Percentiles rank a stretch among this genome's conserved stretches.
These are phyloP conservation scores for Halisarca cf. caerulea DNA, from an alignment of 37 sponge, comb jelly and placozoan genomes.

Conservation along the genomic window DNA sequence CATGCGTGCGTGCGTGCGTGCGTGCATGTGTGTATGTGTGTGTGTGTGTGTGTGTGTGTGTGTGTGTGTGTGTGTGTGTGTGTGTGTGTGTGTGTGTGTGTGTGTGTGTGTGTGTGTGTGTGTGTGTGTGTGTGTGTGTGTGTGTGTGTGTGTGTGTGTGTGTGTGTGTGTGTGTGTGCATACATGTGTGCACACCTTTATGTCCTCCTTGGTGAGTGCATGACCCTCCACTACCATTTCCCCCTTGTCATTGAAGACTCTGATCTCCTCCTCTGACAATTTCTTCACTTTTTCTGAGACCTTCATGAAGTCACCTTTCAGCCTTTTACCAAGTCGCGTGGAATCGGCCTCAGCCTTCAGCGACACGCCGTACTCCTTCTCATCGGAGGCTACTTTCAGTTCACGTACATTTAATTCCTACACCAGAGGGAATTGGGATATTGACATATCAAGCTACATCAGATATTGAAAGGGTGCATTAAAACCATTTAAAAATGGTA, in stretches of 20 bases:
- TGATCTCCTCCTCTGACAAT: constrained; percentile 66
- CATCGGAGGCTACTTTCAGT: constrained; percentile 74
- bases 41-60: too few relatives aligned
- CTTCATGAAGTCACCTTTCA: constrained; percentile 89
- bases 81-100: too few relatives aligned
- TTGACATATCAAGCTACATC: too few relatives aligned
- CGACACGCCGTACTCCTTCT: constrained; percentile 77
- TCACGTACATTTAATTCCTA: constrained; percentile 90
- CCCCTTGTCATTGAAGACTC: constrained; percentile 62
- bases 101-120: too few relatives aligned
- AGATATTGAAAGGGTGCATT: too few relatives aligned
- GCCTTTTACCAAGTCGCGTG: constrained; percentile 86
- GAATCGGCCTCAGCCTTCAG: constrained; percentile 83
- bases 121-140: too few relatives aligned
- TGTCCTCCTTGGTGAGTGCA: constrained; percentile 51
- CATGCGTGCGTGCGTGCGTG: too few relatives aligned
- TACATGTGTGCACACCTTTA: constrained; percentile 58
- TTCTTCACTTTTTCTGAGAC: constrained; percentile 56
- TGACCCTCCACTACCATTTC: constrained; percentile 70
- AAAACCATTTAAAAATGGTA: too few relatives aligned
- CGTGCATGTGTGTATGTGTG: too few relatives aligned
- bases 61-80: too few relatives aligned
- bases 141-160: too few relatives aligned
- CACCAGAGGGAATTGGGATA: background rate
- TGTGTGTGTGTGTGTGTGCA: too few relatives aligned